Base-by-base conservation (phyloP, 1,140 invertebrate genomes). In the Drosophila santomea region DNA sequence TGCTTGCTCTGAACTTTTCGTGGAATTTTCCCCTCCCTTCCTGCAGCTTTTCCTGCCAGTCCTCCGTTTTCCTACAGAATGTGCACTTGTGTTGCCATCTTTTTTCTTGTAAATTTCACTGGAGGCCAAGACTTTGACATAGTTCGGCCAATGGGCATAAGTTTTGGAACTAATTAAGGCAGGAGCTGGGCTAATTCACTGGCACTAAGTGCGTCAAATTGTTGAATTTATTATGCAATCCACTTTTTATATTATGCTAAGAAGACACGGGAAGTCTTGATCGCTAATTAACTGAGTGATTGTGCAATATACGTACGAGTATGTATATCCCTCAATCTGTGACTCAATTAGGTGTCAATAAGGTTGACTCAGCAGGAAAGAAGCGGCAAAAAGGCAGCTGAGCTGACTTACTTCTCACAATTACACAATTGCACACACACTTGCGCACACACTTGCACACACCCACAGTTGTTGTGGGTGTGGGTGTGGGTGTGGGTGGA, bases 311-410 rank as follows among this genome's bases (percentile, higher is more conserved):
- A 32, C 32, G 32, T 28, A 7, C 20, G 20, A 20, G 20, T 28
- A 1, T 28, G 28, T 23, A 36, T 35, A 50, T 36, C 15, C 14
- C n/a, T 39, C 57, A 59, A 55, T 55, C 20, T 55, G 35, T 17
- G 79, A 62, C 74, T 78, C 80, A 83, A 83, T 83, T 83, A 75
- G 69, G 69, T 67, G 74, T 83, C 80, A 83, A 83, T 83, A 62
- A 66, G 74, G 51, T 60, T 58, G 48, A 58, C 54, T 60, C 44
- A 74, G 72, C 41, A 14, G 23, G 17, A 20, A 28, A 51, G 41
- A 6, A 6, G 10, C 4, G 1, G 32, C 12, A 14, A 32, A n/a
- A 66, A 15, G 43, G 25, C 39, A 32, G 3, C 41, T 17, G 3
- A 63, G 48, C 58, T 60, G 74, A 56, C 79, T 75, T 75, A 74